Evolutionary conservation across 2,888 invertebrate species (phyloP), one percentile per base, ranked within the genome.

Genomic region (Yponomeuta malinellus): DNA sequence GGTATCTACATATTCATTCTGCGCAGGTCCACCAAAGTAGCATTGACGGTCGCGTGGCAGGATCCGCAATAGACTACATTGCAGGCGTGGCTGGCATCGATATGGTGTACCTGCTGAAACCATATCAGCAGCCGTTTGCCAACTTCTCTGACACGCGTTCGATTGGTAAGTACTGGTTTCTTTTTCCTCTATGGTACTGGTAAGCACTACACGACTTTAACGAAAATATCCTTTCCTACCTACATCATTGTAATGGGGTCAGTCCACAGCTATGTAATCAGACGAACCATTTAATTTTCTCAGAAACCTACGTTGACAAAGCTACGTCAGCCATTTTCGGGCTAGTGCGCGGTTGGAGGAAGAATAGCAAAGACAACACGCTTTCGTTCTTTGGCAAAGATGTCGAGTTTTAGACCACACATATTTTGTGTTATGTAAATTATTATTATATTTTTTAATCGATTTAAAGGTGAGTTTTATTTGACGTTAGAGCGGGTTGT

Each of bases 311-410:
- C 74, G 84, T 87, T 43, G 81, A 80, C 66, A 87, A 88, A 73
- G 79, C 90, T 1, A 73, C 85, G 48, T 73, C 82, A 12, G 82
- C 86, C 2, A 81, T 88, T 15, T 72, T 89, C 48, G 83, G 88
- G 73, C 76, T 91, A 71, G 89, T 91, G 23, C 86, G 92, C 37
- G 92, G 89, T 0, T 92, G 91, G 91, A 82, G 92, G 8, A 87
- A 88, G 71, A 91, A 86, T 74, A 88, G 86, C 15, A 89, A 88
- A 73, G 83, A 80, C 71, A 91, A 91, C 74, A 91, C 91, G 0
- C 82, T 91, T 8, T 85, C 84, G 1, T 91, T 91, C 77, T 91
- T 88, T 73, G 90, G 90, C 5, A 83, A 76, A 74, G 88, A 90
- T 65, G 80, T 91, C 0, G 92, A 91, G 73, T 91, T 90, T 74